A percentile compares a stretch with the other conserved stretches of the same genome.
phyloP scores from a whole-genome alignment of 2,888 invertebrate species.

The Tinea trinotella region DNA sequence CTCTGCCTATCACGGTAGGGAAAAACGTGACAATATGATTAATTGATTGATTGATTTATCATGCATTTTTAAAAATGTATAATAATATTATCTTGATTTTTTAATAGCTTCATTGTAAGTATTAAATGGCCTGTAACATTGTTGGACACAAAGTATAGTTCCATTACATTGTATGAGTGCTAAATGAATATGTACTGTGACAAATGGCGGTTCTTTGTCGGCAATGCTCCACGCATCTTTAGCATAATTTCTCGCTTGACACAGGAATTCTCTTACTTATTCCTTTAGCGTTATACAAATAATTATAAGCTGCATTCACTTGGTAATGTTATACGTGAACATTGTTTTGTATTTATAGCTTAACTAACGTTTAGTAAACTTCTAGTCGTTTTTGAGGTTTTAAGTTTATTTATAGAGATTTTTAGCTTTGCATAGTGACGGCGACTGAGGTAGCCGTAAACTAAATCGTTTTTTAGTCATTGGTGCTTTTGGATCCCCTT shows the following conservation, averaged over 20 bases:
- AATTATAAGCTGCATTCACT: not conserved
- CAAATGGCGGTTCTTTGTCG: constrained; percentile 12
- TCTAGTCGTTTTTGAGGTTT: too few relatives aligned
- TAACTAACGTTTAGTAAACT: not conserved
- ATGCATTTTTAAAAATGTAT: too few relatives aligned
- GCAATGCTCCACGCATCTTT: constrained; percentile 2
- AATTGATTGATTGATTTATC: too few relatives aligned
- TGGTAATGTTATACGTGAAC: not conserved
- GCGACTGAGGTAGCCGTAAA: too few relatives aligned
- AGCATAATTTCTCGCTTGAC: constrained; percentile 7
- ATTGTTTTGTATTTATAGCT: not conserved
- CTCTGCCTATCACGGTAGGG: too few relatives aligned
- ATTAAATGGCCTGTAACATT: not conserved
- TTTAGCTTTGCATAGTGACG: too few relatives aligned
- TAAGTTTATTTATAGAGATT: too few relatives aligned
- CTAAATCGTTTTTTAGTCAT: too few relatives aligned
- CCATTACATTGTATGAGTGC: not conserved
- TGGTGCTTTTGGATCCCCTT: too few relatives aligned
- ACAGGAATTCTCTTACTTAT: constrained; percentile 5
- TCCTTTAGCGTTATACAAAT: not conserved
- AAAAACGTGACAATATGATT: too few relatives aligned
- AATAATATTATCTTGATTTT: too few relatives aligned
- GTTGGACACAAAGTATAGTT: not conserved
- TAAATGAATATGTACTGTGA: not conserved
- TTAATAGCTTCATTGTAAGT: too few relatives aligned